phyloP scores from a whole-genome alignment of 2,888 invertebrate species.

The Synanthedon tipuliformis region DNA sequence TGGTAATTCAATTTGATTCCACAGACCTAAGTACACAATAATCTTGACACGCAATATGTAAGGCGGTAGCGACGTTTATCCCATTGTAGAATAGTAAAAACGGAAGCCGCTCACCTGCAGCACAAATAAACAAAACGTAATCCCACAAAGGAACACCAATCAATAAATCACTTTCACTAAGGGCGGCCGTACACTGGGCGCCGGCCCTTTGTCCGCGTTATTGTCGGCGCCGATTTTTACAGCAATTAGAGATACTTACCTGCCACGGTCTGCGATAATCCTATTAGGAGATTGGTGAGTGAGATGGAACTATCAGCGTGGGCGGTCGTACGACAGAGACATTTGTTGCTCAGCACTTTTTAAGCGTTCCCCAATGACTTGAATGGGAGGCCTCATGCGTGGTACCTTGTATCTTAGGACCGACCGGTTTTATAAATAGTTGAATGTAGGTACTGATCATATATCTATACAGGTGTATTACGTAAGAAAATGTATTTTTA shows the following conservation, averaged over 20 bases:
- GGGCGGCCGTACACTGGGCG: slow-evolving; percentile 46
- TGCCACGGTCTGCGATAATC: slow-evolving; percentile 55
- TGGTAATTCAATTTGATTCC: too few species aligned
- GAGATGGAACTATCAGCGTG: slow-evolving; percentile 26
- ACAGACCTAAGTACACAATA: too few species aligned
- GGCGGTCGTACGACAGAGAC: slow-evolving; percentile 31
- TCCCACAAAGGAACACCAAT: slow-evolving; percentile 48
- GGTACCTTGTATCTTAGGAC: slow-evolving; percentile 21
- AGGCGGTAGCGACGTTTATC: not conserved
- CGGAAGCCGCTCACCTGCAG: slow-evolving; percentile 43
- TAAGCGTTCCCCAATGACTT: slow-evolving; percentile 5
- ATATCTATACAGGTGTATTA: too few species aligned
- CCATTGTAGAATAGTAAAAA: slow-evolving; percentile 12
- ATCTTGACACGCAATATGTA: too few species aligned
- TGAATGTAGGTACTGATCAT: too few species aligned
- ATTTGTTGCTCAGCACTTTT: slow-evolving; percentile 8
- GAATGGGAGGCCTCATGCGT: slow-evolving; percentile 16
- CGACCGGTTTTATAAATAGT: slow-evolving; percentile 12
- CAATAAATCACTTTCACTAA: slow-evolving; percentile 65
- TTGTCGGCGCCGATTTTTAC: slow-evolving; percentile 64
- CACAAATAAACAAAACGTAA: slow-evolving; percentile 55
- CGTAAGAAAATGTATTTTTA: too few species aligned
- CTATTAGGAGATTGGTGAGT: slow-evolving; percentile 38
- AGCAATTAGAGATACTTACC: slow-evolving; percentile 69
- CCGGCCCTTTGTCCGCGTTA: slow-evolving; percentile 43